These are phyloP conservation scores for Sciaenops ocellatus DNA, from an alignment of 2,797 vertebrate genomes.

Conservation along the genomic window DNA sequence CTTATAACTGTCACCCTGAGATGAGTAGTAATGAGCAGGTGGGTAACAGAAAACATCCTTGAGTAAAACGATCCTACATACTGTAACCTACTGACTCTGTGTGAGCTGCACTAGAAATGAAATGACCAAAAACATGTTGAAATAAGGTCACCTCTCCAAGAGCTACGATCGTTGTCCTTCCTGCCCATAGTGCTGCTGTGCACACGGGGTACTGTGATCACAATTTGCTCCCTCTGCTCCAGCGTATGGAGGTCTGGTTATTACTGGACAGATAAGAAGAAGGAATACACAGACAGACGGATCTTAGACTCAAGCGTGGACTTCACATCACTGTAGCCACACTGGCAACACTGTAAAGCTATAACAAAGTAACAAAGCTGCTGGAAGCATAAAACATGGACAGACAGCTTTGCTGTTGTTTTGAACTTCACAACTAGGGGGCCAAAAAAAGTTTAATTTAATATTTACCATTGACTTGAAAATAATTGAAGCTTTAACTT, in stretches of 20 bases:
- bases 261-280: neutral
- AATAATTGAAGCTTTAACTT: no score
- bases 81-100: no score
- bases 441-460: neutral
- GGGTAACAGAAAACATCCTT: neutral
- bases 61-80: neutral
- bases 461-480: no score
- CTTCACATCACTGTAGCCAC: neutral
- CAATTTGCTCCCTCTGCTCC: neutral
- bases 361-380: neutral
- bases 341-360: neutral
- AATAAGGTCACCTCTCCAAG: conserved; percentile 38
- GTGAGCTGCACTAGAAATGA: neutral
- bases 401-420: neutral
- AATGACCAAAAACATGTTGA: neutral
- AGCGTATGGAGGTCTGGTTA: conserved; percentile 3
- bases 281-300: neutral
- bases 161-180: conserved; percentile 1
- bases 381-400: neutral
- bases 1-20: neutral
- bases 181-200: conserved; percentile 30
- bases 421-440: no score
- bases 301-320: no score
- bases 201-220: neutral
- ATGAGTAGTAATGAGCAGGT: neutral